These are phyloP conservation scores for Propithecus coquereli DNA, from an alignment of 2,113 vertebrate species.

Conservation along the genomic window DNA sequence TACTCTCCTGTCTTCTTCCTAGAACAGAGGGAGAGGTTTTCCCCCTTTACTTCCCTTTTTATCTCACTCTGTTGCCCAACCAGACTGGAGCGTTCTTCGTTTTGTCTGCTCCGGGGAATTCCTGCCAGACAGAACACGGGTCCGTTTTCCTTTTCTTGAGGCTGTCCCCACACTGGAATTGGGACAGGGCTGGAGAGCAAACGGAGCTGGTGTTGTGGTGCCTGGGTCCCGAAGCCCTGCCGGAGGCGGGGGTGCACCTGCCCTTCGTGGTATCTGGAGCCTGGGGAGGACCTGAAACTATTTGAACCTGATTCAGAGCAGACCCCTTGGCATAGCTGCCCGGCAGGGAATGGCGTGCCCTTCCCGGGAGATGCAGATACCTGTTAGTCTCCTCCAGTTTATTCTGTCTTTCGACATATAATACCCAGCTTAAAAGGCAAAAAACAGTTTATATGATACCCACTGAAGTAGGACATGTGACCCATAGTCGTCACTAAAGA, in stretches of 20 bases:
- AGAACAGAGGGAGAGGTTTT: not conserved
- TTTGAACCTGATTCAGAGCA: not conserved
- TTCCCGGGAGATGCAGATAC: not conserved
- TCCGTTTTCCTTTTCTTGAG: not conserved
- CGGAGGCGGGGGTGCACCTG: not conserved
- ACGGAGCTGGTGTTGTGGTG: not conserved
- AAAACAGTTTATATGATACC: not conserved
- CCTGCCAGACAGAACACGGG: not conserved
- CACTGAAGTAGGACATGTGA: not conserved
- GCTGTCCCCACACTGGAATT: not conserved
- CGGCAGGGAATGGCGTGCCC: not conserved
- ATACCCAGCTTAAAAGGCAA: not conserved
- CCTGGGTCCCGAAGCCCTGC: not conserved
- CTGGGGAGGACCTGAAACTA: no score
- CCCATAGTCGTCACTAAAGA: not conserved
- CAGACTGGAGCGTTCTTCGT: not conserved
- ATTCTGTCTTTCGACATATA: not conserved
- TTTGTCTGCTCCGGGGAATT: not conserved
- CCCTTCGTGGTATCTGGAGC: not conserved
- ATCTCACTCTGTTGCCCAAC: not conserved
- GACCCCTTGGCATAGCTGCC: not conserved
- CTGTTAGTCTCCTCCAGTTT: not conserved
- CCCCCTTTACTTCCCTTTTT: not conserved
- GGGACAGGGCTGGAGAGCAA: not conserved
- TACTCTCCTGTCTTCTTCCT: not conserved